These are phyloP conservation scores for Eubucco bourcierii DNA, from an alignment of 2,113 vertebrate genomes.

Conservation along the genomic window DNA sequence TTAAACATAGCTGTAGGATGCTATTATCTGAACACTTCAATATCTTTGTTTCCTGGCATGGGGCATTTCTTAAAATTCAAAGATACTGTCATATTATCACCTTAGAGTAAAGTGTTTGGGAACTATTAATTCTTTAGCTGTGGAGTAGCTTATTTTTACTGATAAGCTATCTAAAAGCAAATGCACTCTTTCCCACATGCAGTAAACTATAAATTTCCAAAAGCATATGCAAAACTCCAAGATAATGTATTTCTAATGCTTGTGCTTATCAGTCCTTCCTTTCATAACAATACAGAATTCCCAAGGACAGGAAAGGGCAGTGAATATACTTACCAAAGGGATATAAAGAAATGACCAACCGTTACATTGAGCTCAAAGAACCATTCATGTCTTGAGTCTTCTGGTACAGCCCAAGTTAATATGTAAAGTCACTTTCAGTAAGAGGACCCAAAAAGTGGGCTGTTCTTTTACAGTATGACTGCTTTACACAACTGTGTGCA, in stretches of 20 bases:
- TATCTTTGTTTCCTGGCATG: neutral
- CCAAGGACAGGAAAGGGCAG: neutral
- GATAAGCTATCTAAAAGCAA: constrained; percentile 18
- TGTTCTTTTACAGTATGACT: neutral
- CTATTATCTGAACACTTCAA: neutral
- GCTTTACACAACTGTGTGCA: neutral
- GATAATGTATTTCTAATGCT: neutral
- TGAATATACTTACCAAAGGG: neutral
- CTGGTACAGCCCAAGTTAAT: neutral
- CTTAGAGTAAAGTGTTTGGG: neutral
- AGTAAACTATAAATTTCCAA: neutral
- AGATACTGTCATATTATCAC: neutral
- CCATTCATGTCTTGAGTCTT: neutral
- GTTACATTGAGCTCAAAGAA: neutral
- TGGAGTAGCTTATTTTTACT: neutral
- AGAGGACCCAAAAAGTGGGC: neutral
- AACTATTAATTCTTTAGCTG: neutral
- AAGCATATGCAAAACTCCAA: neutral
- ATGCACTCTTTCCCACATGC: neutral
- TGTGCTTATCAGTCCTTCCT: neutral
- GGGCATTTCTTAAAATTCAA: neutral
- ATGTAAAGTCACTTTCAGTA: neutral
- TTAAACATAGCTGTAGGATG: neutral
- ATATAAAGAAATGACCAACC: neutral
- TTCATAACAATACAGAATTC: neutral